Conservation (phyloP, 2,797 vertebrate genomes). For the Pseudocheirus occidentalis region DNA sequence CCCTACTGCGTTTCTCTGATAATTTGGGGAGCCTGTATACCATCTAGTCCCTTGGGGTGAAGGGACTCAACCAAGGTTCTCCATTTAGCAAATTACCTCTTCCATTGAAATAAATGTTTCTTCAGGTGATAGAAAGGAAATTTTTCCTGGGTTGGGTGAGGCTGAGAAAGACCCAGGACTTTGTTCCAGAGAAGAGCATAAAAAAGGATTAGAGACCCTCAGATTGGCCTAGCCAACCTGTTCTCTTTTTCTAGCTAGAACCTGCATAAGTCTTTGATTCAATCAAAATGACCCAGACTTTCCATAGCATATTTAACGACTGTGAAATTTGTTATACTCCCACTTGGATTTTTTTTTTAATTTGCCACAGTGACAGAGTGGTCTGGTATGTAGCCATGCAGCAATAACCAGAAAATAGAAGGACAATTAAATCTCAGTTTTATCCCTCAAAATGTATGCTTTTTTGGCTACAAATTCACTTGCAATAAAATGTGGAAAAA, state of each 20-base stretch:
- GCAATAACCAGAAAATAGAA: constrained; percentile 72
- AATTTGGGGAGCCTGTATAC: constrained; percentile 27
- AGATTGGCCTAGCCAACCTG: not conserved
- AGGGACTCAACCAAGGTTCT: not conserved
- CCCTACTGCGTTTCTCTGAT: constrained; percentile 22
- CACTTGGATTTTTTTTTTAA: constrained; percentile 28
- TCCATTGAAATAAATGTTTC: not conserved
- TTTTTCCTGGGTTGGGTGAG: not conserved
- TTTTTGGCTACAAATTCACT: constrained; percentile 68
- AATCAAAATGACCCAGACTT: constrained; percentile 58
- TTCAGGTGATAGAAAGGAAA: not conserved
- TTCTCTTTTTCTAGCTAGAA: constrained; percentile 35
- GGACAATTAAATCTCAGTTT: constrained; percentile 77
- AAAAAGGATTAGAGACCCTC: not conserved
- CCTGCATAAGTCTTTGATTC: not conserved
- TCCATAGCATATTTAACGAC: constrained; percentile 56
- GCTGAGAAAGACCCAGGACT: not conserved
- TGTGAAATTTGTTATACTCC: constrained; percentile 54
- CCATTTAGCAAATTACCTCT: constrained; percentile 7
- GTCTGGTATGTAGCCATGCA: constrained; percentile 54
- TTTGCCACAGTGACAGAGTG: constrained; percentile 45
- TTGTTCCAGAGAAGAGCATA: not conserved
- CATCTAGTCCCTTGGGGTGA: not conserved
- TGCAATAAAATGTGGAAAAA: constrained; percentile 80
- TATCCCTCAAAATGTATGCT: constrained; percentile 70